These are phyloP conservation scores for Buphagus erythrorhynchus DNA, from an alignment of 2,797 vertebrate genomes.

Conservation along the genomic window DNA sequence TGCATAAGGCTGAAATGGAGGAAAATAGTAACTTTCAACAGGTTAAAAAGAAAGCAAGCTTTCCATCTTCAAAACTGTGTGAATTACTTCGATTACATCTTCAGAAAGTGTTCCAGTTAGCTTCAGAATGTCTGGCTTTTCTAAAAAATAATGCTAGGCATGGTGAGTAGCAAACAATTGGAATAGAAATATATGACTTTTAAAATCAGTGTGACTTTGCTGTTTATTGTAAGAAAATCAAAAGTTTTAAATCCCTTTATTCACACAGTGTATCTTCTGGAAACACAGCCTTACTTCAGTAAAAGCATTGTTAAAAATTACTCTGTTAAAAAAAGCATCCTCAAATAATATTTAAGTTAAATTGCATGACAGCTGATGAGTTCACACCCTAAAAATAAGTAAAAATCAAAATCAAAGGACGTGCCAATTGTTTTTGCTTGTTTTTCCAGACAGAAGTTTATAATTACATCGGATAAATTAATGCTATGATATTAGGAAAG, in stretches of 20 bases:
- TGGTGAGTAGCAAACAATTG: not conserved
- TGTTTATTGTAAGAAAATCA: not conserved
- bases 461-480: not conserved
- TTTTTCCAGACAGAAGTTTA: not conserved
- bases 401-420: not conserved
- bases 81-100: not conserved
- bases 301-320: not conserved
- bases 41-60: not conserved
- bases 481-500: not conserved
- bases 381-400: not conserved
- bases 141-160: not conserved
- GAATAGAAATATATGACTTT: not conserved
- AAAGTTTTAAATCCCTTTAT: not conserved
- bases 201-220: not conserved
- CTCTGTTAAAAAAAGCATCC: not conserved
- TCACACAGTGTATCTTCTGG: not conserved
- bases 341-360: not conserved
- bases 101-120: not conserved
- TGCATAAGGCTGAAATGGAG: not conserved
- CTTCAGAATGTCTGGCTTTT: not conserved
- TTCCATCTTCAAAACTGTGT: not conserved
- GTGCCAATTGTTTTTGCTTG: not conserved
- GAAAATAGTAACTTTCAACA: not conserved
- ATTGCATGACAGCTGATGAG: not conserved
- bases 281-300: not conserved